Conservation (phyloP, 2,797 vertebrate species). For the Emys orbicularis region DNA sequence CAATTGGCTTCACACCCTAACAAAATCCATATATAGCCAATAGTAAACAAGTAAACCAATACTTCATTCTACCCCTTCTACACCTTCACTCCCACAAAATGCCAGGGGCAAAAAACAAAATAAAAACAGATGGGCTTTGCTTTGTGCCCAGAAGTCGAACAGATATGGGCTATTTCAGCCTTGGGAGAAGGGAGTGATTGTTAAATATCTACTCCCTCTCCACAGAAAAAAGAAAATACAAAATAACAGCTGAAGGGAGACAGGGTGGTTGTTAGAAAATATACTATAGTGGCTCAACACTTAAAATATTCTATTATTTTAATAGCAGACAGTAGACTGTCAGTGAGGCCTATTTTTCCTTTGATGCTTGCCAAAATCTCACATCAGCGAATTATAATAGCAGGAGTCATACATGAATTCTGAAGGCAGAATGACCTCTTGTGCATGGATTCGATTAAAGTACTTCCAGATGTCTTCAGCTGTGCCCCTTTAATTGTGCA, state of each 20-base stretch:
- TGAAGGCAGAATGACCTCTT: background rate
- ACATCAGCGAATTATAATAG: background rate
- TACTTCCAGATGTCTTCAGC: background rate
- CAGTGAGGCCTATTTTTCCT: background rate
- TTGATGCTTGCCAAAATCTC: background rate
- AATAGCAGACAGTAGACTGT: background rate
- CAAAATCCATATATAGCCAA: background rate
- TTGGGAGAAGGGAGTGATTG: background rate
- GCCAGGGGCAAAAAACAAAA: background rate
- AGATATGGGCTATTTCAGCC: background rate
- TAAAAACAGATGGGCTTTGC: background rate
- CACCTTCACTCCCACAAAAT: background rate
- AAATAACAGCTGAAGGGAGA: background rate
- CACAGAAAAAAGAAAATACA: background rate
- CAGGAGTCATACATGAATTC: background rate
- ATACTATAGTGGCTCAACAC: background rate
- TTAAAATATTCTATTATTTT: background rate
- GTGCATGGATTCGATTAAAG: fast-evolving
- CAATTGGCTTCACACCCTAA: conserved; percentile 19
- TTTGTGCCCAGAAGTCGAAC: background rate
- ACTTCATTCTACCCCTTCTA: background rate
- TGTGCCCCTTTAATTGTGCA: background rate
- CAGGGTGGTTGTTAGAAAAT: background rate
- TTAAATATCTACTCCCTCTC: background rate
- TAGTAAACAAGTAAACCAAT: background rate